Evolutionary conservation across 2,888 invertebrate genomes (phyloP), one percentile per base, ranked within the genome.

Genomic region (Nematopogon swammerdamellus): DNA sequence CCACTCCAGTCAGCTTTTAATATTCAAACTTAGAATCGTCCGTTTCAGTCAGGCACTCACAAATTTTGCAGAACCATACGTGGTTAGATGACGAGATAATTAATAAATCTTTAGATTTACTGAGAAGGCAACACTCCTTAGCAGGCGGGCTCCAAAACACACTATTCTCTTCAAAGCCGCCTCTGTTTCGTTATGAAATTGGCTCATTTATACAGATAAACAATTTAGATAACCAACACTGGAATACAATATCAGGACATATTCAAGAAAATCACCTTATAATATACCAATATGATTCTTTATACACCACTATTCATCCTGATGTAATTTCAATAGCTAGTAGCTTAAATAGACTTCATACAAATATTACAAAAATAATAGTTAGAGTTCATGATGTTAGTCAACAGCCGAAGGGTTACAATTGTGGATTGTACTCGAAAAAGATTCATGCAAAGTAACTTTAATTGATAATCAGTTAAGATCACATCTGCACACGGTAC

Each of bases 71-170:
- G n/a, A 18, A 19, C 16, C 14, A 17, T n/a, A n/a, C n/a, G 17
- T 47, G 47, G 47, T 5, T 47, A 20, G 47, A 47, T 47, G 47
- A 47, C 19, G 25, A 16, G 3, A 47, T 20, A 19, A 47, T 47
- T 6, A 25, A 47, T 47, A 10, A 6, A 20, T 20, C 47, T 47
- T 47, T 30, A 47, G n/a, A 19, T 14, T 16, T 47, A 18, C 18
- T 47, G 16, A 20, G 8, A 14, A 5, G 10, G 10, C 16, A 47
- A 47, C 47, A 47, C 18, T 6, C n/a, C 2, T 4, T 6, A 17
- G 25, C 19, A 16, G 25, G 14, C 19, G n/a, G 14, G 3, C 25
- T 25, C 25, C 25, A 25, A 25, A 8, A 25, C 8, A 25, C 25
- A 4, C 4, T 25, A 25, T 8, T 25, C 8, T 25, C 25, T 6